Conservation (phyloP, 2,888 invertebrate genomes). For the Tenthredo distinguenda region DNA sequence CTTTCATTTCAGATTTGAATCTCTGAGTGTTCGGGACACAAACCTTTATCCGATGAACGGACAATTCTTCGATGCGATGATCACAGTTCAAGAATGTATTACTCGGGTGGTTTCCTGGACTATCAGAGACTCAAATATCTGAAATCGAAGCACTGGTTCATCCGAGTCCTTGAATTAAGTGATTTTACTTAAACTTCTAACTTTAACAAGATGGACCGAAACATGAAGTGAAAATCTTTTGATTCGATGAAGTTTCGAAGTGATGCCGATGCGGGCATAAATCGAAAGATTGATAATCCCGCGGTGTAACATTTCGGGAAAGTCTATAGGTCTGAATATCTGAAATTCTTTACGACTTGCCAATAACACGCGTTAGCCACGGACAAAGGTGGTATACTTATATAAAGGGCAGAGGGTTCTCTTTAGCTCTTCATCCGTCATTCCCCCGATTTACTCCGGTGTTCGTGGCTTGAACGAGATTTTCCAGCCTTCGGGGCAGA, state of each 20-base stretch:
- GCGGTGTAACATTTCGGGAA: neutral
- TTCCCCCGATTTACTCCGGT: slow-evolving; percentile 44
- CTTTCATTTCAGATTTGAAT: neutral
- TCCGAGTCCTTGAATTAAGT: neutral
- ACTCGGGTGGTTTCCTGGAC: neutral
- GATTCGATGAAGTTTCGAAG: neutral
- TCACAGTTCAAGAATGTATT: neutral
- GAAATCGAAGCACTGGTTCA: neutral
- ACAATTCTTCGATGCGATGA: neutral
- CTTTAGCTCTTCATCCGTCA: slow-evolving; percentile 48
- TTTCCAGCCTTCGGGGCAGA: slow-evolving; percentile 38
- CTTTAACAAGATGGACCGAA: neutral
- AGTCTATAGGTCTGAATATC: neutral
- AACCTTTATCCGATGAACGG: neutral
- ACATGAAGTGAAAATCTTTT: neutral
- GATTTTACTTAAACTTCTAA: neutral
- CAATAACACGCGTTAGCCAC: slow-evolving; percentile 40
- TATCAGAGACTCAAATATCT: neutral
- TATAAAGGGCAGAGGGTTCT: slow-evolving; percentile 38
- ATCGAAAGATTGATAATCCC: neutral
- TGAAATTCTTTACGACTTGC: slow-evolving; percentile 22
- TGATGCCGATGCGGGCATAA: neutral
- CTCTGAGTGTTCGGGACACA: neutral
- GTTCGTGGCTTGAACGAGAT: slow-evolving; percentile 38
- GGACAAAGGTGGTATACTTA: slow-evolving; percentile 46